Evolutionary conservation across 2,888 invertebrate species (phyloP).

Genomic region (Polydrusus pterygomalis): DNA sequence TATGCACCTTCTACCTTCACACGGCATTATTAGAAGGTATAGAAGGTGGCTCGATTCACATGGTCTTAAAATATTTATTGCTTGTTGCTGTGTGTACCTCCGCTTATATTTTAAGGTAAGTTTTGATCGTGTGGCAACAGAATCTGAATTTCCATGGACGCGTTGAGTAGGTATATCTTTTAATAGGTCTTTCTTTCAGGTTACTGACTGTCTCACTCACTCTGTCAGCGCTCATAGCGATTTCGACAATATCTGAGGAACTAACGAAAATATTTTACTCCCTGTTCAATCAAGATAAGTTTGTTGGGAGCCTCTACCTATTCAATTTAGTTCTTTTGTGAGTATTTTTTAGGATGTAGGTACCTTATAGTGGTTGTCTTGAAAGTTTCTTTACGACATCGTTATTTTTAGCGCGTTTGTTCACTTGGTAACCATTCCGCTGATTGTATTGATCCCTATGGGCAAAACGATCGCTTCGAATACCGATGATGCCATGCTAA

Average conservation of each 20-base stretch:
- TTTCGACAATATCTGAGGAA: slow-evolving; percentile 56
- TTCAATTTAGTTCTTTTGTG: slow-evolving; percentile 56
- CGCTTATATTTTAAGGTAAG: slow-evolving; percentile 60
- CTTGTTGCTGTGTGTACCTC: slow-evolving; percentile 61
- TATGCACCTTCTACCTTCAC: slow-evolving; percentile 66
- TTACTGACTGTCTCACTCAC: slow-evolving; percentile 58
- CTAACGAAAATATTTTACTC: slow-evolving; percentile 56
- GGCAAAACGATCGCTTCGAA: slow-evolving; percentile 54
- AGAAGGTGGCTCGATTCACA: slow-evolving; percentile 58
- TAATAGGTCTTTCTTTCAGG: slow-evolving; percentile 49
- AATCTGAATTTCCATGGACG: neutral
- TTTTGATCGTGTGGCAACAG: neutral
- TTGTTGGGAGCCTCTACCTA: slow-evolving; percentile 48
- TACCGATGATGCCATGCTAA: slow-evolving; percentile 50
- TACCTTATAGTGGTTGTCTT: too few relatives aligned
- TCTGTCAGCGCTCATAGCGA: slow-evolving; percentile 57
- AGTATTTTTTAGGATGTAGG: slow-evolving; percentile 42
- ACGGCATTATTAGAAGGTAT: slow-evolving; percentile 65
- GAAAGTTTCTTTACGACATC: too few relatives aligned
- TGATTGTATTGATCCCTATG: slow-evolving; percentile 57
- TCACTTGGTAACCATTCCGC: slow-evolving; percentile 57
- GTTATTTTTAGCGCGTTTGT: slow-evolving; percentile 56
- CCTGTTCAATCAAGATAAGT: slow-evolving; percentile 47
- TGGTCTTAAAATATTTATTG: slow-evolving; percentile 60
- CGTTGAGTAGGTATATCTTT: neutral